Evolutionary conservation across 2,888 invertebrate genomes (phyloP), one percentile per base, ranked within the genome.

Genomic region (Philonicus albiceps): DNA sequence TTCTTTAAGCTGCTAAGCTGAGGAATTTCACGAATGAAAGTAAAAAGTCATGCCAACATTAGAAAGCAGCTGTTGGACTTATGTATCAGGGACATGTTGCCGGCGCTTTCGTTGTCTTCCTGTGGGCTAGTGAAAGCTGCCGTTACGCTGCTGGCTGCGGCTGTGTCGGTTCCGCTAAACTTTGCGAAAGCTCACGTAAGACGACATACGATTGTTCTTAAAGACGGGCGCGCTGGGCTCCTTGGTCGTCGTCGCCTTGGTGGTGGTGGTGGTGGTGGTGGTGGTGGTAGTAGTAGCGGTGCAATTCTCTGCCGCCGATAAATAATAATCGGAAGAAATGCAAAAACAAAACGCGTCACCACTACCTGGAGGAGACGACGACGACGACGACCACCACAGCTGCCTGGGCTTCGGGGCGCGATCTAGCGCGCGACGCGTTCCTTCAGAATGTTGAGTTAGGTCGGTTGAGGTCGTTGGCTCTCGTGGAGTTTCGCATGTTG

Each of bases 401-500:
- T 27, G 11, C 19, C 11, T 27, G 19, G 22, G 40, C 40, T 3
- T 27, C 64, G 22, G 19, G 1, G 64, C 22, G 64, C 64, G 22
- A 27, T 64, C 64, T 27, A 64, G 64, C 53, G 30, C 40, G 3
- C 72, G 40, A 72, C 73, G 84, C 30, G 40, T 31, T 64, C 81
- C 81, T 11, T 27, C 55, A 86, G 72, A 87, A 87, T 88, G 88
- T 88, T 88, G 88, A 88, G 88, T 87, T 88, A 88, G 88, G 88
- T 88, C 88, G 88, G 87, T 87, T 87, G 88, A 88, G 88, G 88
- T 88, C 88, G 87, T 88, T 88, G 88, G 87, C 88, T 88, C 76
- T 73, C 85, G 83, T 19, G 72, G 80, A 80, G 84, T 76, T 85
- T 78, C 76, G 80, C 72, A 55, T 85, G 87, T 87, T 87, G 87